Percentiles rank a stretch among this genome's conserved stretches.
These are phyloP conservation scores for Amblyornis subalaris DNA, from an alignment of 2,113 vertebrate species.

Conservation along the genomic window DNA sequence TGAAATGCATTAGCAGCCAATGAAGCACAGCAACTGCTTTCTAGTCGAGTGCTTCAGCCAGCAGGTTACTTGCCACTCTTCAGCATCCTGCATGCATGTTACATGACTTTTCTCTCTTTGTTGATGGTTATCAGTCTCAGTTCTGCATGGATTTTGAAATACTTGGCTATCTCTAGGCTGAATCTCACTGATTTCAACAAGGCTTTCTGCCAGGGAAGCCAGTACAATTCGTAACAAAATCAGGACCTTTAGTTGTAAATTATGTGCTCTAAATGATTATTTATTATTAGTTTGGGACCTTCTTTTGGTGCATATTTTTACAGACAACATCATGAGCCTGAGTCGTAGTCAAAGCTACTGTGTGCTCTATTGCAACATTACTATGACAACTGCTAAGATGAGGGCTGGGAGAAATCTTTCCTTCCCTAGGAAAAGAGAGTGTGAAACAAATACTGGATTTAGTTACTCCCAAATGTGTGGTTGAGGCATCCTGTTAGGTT, in stretches of 20 bases:
- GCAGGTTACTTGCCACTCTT: not conserved
- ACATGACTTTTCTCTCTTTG: not conserved
- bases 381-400: constrained; percentile 11
- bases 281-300: not conserved
- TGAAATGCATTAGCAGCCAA: not conserved
- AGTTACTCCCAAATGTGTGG: not conserved
- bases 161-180: not conserved
- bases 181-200: not conserved
- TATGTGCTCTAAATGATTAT: not conserved
- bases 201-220: not conserved
- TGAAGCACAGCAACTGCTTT: not conserved
- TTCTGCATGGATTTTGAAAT: not conserved
- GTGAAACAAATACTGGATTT: not conserved
- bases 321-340: not conserved
- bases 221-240: not conserved
- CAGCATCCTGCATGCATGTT: not conserved
- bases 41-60: not conserved
- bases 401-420: not conserved
- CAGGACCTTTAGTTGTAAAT: not conserved
- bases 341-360: not conserved
- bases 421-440: not conserved
- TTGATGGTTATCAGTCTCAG: not conserved
- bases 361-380: not conserved
- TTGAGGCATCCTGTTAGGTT: not conserved
- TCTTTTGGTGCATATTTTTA: not conserved